These are phyloP conservation scores for Galeopterus variegatus DNA, from an alignment of 2,113 vertebrate genomes.

Conservation along the genomic window DNA sequence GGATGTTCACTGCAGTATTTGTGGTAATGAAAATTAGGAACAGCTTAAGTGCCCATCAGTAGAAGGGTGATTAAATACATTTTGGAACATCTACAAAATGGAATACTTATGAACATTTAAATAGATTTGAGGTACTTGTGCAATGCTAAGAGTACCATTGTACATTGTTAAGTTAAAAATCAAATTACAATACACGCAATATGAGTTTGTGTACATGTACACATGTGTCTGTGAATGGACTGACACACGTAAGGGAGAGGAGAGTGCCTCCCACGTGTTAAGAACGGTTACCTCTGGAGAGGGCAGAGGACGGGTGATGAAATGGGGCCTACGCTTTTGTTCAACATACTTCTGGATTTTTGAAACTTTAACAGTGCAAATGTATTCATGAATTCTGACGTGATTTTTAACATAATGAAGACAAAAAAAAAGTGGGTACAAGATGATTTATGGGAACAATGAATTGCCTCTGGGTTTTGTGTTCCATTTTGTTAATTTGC, in stretches of 20 bases:
- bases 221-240: not conserved
- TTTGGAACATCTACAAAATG: not conserved
- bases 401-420: slow-evolving; percentile 13
- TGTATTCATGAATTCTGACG: not conserved
- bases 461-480: not conserved
- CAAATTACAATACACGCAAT: not conserved
- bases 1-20: not conserved
- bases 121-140: not conserved
- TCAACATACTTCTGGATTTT: slow-evolving; percentile 18
- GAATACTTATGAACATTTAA: not conserved
- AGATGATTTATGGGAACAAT: not conserved
- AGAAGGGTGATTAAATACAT: not conserved
- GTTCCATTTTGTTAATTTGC: slow-evolving; percentile 19
- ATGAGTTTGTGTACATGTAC: not conserved
- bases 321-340: not conserved
- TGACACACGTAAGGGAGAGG: too few relatives aligned
- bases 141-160: not conserved
- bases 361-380: not conserved
- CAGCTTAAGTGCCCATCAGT: not conserved
- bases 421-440: not conserved
- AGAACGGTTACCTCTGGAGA: not conserved
- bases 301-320: not conserved
- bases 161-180: not conserved
- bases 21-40: not conserved
- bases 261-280: not conserved